These are phyloP conservation scores for Maconellicoccus hirsutus DNA, from an alignment of 1,140 invertebrate species.

Conservation along the genomic window DNA sequence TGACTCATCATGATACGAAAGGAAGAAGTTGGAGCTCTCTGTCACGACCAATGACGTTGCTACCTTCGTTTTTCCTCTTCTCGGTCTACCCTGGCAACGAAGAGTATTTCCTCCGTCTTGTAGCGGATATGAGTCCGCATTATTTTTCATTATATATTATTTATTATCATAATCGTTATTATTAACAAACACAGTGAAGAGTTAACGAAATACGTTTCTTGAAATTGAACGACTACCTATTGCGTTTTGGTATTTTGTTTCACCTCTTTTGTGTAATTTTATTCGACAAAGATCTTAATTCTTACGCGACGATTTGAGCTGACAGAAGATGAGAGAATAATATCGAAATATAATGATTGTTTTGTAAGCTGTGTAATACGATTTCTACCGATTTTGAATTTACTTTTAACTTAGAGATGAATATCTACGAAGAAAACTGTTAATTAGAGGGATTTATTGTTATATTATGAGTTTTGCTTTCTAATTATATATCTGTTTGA, in stretches of 20 bases:
- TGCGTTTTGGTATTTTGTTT: neutral
- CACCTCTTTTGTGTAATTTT: too few relatives aligned
- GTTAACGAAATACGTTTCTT: neutral
- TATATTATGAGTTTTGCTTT: too few relatives aligned
- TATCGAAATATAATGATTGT: too few relatives aligned
- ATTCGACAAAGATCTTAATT: too few relatives aligned
- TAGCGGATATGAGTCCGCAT: constrained; percentile 18
- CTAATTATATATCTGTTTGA: too few relatives aligned
- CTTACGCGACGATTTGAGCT: too few relatives aligned
- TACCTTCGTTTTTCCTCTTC: constrained; percentile 18
- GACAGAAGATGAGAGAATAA: too few relatives aligned
- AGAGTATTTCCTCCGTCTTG: neutral
- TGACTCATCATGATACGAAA: constrained; percentile 18
- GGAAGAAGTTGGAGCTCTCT: constrained; percentile 18
- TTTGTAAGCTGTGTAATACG: too few relatives aligned
- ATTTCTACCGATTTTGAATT: too few relatives aligned
- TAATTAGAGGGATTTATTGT: too few relatives aligned
- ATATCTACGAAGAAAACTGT: too few relatives aligned
- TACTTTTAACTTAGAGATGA: too few relatives aligned
- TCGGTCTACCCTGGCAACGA: neutral
- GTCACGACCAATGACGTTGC: constrained; percentile 20
- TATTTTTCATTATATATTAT: constrained; percentile 18
- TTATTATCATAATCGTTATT: constrained; percentile 15
- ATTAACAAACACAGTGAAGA: constrained; percentile 16
- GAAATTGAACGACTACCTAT: constrained; percentile 11